Base-by-base conservation (phyloP, 2,888 invertebrate genomes). In the Eupelmus urozonus region DNA sequence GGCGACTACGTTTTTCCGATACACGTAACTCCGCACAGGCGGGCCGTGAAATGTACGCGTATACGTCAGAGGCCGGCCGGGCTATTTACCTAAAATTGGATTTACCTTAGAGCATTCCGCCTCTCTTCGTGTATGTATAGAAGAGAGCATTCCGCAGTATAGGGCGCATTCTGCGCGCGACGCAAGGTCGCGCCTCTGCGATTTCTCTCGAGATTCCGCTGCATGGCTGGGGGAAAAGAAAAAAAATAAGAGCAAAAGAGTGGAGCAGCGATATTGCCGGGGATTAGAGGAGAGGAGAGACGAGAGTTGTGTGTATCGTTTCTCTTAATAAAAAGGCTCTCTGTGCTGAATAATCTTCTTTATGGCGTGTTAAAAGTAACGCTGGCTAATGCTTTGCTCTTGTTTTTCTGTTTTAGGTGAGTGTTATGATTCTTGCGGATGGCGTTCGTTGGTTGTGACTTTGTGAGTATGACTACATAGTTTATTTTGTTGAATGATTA, bases 1-100 rank as follows among this genome's bases (percentile, higher is more conserved):
- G 5, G 1, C 23, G 34, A 34, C 16, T 81, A 78, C 69, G 80
- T 80, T 84, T 84, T 83, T 82, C 83, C 85, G 74, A 85, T 83
- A 84, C n/a, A n/a, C 81, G 83, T 81, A 82, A 82, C 74, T 81
- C 80, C 75, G 55, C 40, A n/a, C 20, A 42, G 5, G 9, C 34
- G 9, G 9, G 9, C 3, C 57, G 20, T 27, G 34, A 70, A 62
- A 67, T 53, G 67, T 34, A 34, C 9, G 9, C 9, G 34, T 9
- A 34, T 34, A 34, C 34, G 34, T 34, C 34, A 34, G 5, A 34
- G 34, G 9, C 34, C 3, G 34, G 3, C 42, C 42, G 4, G 45
- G 29, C 63, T 42, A 29, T 49, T 74, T 66, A 74, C 65, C 75
- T n/a, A 67, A 75, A 75, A 75, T 75, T 75, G 75, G 60, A 75